Evolutionary conservation across 2,113 vertebrate species (phyloP).

Genomic region (Hemicordylus capensis): DNA sequence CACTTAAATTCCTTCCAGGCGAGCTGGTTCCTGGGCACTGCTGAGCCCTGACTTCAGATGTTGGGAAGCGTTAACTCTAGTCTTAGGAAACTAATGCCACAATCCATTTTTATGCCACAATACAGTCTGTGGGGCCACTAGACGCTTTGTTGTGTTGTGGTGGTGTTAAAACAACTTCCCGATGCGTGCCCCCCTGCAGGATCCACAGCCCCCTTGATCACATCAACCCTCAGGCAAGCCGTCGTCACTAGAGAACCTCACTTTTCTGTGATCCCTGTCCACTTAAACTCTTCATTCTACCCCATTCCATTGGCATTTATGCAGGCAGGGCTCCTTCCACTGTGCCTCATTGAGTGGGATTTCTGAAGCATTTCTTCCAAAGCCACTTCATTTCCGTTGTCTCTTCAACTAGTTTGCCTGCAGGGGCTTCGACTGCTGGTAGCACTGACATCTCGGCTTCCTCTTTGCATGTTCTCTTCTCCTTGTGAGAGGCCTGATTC

Average conservation of each 20-base stretch:
- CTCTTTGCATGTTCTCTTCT: neutral
- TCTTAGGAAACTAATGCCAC: too few relatives aligned
- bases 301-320: neutral
- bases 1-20: too few relatives aligned
- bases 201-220: neutral
- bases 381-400: conserved; percentile 4
- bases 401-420: neutral
- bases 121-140: too few relatives aligned
- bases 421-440: neutral
- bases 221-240: neutral
- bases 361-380: neutral
- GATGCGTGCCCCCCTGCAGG: neutral
- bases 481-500: neutral
- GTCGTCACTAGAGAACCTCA: neutral
- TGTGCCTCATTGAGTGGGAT: neutral
- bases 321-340: neutral
- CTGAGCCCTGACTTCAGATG: too few relatives aligned
- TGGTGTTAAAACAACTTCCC: too few relatives aligned
- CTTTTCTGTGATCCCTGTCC: neutral
- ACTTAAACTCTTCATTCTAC: too few relatives aligned
- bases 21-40: too few relatives aligned
- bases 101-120: too few relatives aligned
- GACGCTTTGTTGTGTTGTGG: neutral
- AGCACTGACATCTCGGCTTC: neutral
- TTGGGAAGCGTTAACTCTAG: too few relatives aligned